A percentile compares a stretch with the other conserved stretches of the same genome.
These are phyloP conservation scores for Oreotrochilus melanogaster DNA, from an alignment of 2,113 vertebrate genomes.

Conservation along the genomic window DNA sequence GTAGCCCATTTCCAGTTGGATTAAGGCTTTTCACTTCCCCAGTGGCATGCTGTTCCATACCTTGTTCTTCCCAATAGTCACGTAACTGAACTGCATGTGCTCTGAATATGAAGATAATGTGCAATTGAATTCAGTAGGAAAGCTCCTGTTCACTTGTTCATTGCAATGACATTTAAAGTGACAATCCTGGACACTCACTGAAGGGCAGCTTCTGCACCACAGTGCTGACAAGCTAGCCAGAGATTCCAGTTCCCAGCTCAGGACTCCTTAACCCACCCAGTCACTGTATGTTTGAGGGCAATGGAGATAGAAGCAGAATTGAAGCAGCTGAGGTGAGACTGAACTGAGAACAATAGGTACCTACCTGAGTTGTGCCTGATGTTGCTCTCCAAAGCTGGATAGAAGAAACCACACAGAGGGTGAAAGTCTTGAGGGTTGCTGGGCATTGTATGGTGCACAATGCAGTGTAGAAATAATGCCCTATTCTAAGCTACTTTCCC, in stretches of 20 bases:
- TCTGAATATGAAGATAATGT: background rate
- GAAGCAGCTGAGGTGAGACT: background rate
- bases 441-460: background rate
- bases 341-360: background rate
- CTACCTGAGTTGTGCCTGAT: background rate
- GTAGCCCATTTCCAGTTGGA: background rate
- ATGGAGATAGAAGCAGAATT: background rate
- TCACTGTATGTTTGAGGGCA: background rate
- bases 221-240: background rate
- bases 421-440: background rate
- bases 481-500: background rate
- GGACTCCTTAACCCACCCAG: fast-evolving
- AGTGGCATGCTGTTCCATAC: background rate
- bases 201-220: fast-evolving
- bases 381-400: background rate
- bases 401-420: background rate
- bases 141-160: background rate
- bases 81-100: background rate
- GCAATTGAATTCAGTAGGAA: background rate
- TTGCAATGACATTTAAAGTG: background rate
- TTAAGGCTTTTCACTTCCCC: background rate
- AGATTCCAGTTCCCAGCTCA: fast-evolving
- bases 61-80: background rate
- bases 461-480: background rate
- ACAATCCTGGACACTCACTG: fast-evolving